Percentiles rank a stretch among this genome's conserved stretches.
Evolutionary conservation across 2,797 vertebrate genomes (phyloP).

Genomic region (Enoplosus armatus): DNA sequence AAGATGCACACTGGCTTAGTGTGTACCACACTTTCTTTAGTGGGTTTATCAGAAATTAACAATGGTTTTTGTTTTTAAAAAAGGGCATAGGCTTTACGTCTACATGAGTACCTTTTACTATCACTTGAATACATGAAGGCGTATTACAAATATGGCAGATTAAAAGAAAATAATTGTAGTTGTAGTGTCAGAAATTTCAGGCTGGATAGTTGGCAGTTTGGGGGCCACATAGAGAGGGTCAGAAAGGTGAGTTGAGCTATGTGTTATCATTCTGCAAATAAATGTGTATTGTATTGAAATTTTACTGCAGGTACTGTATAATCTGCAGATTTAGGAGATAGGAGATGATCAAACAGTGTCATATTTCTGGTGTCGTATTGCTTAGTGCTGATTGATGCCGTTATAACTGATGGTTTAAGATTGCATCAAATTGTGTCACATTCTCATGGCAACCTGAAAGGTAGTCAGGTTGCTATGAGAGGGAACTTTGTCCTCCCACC

Average conservation of each 20-base stretch:
- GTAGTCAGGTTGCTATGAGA: constrained; percentile 10
- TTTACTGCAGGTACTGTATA: neutral
- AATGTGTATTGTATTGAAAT: neutral
- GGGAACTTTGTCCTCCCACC: neutral
- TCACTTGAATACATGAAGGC: neutral
- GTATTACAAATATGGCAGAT: neutral
- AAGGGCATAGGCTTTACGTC: no score
- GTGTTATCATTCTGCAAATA: neutral
- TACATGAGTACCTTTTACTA: no score
- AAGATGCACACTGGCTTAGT: constrained; percentile 9
- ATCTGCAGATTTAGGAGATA: neutral
- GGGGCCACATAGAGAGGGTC: neutral
- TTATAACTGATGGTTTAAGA: constrained; percentile 30
- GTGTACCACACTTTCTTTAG: constrained; percentile 7
- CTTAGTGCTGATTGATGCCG: constrained; percentile 5
- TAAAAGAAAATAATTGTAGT: neutral
- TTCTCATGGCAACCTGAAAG: constrained; percentile 28
- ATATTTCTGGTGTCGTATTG: neutral
- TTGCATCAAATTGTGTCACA: constrained; percentile 27
- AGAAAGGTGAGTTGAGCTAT: neutral
- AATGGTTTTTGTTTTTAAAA: constrained; percentile 11
- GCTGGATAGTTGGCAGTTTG: neutral
- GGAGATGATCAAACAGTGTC: neutral
- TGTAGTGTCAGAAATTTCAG: neutral
- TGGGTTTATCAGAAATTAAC: constrained; percentile 13